phyloP scores from a whole-genome alignment of 2,888 invertebrate genomes.

The Eubasilissa splendida region DNA sequence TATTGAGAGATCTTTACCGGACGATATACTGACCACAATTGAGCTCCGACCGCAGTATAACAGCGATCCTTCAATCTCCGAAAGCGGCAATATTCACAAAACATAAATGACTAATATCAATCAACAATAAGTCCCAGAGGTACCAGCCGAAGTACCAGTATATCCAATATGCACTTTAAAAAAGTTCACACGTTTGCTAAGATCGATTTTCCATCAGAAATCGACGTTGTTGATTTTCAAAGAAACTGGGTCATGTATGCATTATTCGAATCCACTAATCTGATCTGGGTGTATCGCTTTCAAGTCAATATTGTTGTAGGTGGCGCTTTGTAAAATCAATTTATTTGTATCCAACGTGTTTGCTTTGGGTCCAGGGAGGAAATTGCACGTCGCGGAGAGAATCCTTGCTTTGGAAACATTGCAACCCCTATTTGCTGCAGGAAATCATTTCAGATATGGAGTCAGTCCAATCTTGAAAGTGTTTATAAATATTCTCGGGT shows the following conservation, averaged over 20 bases:
- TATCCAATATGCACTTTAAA: no score
- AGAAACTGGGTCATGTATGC: conserved; percentile 2
- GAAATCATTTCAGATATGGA: conserved; percentile 8
- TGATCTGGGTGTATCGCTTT: background rate
- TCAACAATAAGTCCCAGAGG: no score
- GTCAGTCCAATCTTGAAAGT: background rate
- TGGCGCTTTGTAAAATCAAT: conserved; percentile 14
- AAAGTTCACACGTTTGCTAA: no score
- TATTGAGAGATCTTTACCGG: no score
- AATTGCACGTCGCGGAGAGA: conserved; percentile 9
- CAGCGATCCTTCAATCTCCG: no score
- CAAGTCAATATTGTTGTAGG: background rate
- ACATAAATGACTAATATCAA: no score
- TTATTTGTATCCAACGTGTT: conserved; percentile 4
- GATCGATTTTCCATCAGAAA: no score
- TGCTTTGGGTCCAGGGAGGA: background rate
- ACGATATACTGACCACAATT: no score
- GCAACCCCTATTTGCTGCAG: background rate
- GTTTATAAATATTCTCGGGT: background rate
- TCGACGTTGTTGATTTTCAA: no score
- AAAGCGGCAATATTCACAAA: no score
- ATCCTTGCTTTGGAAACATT: background rate
- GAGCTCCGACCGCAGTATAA: no score
- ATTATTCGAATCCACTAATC: conserved; percentile 10
- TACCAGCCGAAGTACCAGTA: no score